phyloP scores from a whole-genome alignment of 1,140 invertebrate genomes.

The Papilio helenus region DNA sequence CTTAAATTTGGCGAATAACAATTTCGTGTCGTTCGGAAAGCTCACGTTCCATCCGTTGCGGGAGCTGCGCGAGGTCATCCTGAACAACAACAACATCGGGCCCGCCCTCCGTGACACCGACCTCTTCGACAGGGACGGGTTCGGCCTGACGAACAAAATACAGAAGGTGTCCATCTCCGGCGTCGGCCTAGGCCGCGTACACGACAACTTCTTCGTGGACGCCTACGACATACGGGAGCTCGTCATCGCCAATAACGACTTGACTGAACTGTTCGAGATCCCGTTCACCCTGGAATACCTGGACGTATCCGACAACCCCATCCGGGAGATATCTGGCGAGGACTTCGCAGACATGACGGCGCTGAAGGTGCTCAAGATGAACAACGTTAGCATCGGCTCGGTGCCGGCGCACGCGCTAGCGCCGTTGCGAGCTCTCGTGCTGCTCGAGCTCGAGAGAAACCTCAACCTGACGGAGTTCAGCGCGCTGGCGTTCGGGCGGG shows the following conservation, averaged over 20 bases:
- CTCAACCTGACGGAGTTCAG: conserved; percentile 68
- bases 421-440: conserved; percentile 59
- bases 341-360: conserved; percentile 68
- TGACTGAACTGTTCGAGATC: conserved; percentile 68
- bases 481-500: conserved; percentile 66
- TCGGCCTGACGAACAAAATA: conserved; percentile 70
- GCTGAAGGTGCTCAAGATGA: conserved; percentile 68
- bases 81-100: conserved; percentile 76
- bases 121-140: conserved; percentile 68
- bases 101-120: conserved; percentile 55
- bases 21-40: conserved; percentile 72
- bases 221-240: conserved; percentile 71
- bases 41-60: conserved; percentile 75
- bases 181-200: conserved; percentile 61
- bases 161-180: conserved; percentile 65
- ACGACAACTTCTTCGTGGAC: conserved; percentile 72
- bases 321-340: conserved; percentile 62
- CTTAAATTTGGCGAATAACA: conserved; percentile 83
- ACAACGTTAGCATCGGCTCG: conserved; percentile 71
- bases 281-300: conserved; percentile 75
- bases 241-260: conserved; percentile 68
- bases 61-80: conserved; percentile 75
- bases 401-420: conserved; percentile 65
- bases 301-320: conserved; percentile 77
- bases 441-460: conserved; percentile 73